phyloP scores from a whole-genome alignment of 2,888 invertebrate genomes.

The Spisula solida region DNA sequence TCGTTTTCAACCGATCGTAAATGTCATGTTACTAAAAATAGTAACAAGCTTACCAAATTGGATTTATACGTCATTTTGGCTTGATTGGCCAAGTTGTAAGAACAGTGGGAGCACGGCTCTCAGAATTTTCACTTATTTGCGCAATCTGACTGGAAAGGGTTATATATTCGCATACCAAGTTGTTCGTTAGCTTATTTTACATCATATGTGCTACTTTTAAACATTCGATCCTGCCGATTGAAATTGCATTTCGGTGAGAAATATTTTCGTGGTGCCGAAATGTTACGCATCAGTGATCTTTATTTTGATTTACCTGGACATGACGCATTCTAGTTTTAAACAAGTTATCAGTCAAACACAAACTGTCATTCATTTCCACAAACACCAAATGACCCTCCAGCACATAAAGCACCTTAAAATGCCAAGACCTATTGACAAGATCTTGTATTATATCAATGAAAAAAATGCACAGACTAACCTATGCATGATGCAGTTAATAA shows the following conservation, averaged over 20 bases:
- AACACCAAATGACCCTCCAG: neutral
- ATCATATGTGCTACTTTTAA: constrained; percentile 45
- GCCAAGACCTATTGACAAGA: too few species aligned
- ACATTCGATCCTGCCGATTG: neutral
- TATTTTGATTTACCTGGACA: constrained; percentile 20
- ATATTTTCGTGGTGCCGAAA: constrained; percentile 9
- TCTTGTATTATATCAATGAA: too few species aligned
- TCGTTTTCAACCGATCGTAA: neutral
- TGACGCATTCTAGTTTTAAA: neutral
- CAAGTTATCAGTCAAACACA: neutral
- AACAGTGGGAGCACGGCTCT: constrained; percentile 50
- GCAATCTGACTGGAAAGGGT: constrained; percentile 70
- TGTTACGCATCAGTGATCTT: constrained; percentile 22
- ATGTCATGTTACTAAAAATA: constrained; percentile 39
- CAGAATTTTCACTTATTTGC: constrained; percentile 63
- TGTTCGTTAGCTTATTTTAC: constrained; percentile 42
- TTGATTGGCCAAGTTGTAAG: constrained; percentile 40
- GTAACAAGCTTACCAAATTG: constrained; percentile 44
- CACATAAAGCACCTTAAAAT: neutral
- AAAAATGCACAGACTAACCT: too few species aligned
- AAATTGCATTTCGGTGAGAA: constrained; percentile 25
- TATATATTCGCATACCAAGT: constrained; percentile 35
- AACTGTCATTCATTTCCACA: neutral
- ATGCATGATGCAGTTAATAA: too few species aligned
- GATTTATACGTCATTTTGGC: constrained; percentile 36